Evolutionary conservation across 2,888 invertebrate species (phyloP), one percentile per base, ranked within the genome.

Genomic region (Bellardia pandia): DNA sequence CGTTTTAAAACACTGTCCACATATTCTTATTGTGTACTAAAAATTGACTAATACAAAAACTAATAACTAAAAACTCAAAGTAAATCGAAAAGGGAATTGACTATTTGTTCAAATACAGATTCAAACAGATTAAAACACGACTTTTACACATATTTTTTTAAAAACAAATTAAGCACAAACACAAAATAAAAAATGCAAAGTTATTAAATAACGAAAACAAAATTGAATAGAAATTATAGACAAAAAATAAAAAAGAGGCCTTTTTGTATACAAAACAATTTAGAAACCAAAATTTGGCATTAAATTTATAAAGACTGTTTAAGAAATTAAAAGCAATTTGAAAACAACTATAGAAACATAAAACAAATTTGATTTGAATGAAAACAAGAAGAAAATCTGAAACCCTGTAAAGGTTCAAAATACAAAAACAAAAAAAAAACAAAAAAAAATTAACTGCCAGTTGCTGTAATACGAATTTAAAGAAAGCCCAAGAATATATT

Each of bases 341-440:
- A 37, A 37, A 37, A 37, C 23, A 37, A 37, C 1, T 30, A 40
- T 13, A 64, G 7, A 60, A 60, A 74, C 66, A 45, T 33, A 64
- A 66, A 45, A 84, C 23, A 76, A 76, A 79, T 86, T 72, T 66
- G 64, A 79, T 75, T 45, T 45, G 45, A 45, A 45, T 45, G 9
- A 3, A 45, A 45, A 45, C 0, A 45, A 45, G 13, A 45, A 72
- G 48, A 48, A 37, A 71, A 69, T 48, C 8, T 14, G 45, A 69
- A 51, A 33, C 71, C 68, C 72, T 86, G 53, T 51, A 66, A 14
- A 85, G 85, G 75, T 80, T 82, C 74, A 79, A 85, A 77, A 77
- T 62, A 53, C 30, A 40, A 56, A 69, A 14, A n/a, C 45, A 8
- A 66, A 45, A 76, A 16, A 16, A 58, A 69, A 14, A n/a, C 45